Evolutionary conservation across 1,140 invertebrate genomes (phyloP), one percentile per base, ranked within the genome.

Genomic region (Theocolax elegans): DNA sequence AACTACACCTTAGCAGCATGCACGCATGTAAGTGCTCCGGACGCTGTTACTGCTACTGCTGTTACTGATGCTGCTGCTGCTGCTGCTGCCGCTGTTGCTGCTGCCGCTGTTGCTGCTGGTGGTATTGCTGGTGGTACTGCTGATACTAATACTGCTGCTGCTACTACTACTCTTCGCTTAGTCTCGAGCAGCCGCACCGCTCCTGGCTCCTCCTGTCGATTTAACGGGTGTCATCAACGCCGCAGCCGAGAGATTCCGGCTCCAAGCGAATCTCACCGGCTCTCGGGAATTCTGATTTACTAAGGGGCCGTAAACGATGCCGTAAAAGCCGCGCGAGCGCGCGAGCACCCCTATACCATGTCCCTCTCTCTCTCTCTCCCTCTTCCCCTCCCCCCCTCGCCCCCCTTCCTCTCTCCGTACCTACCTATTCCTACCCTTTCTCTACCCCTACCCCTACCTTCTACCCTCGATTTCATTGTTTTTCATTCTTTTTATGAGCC

Each of bases 181-280:
- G 12, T n/a, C 21, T 29, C 40, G 38, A n/a, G 35, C 17, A 17
- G 10, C 10, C 17, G 23, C 17, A 15, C 6, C 6, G 17, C 12
- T 6, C 9, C 7, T 8, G 19, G 54, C 53, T 38, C 4, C 54
- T 66, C 58, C 67, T 59, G 66, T 72, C 78, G 63, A 82, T 80
- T 85, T 85, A 85, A 84, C 81, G 82, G 81, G 81, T 83, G 81
- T 82, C 81, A 80, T 77, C 73, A 67, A 68, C 46, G 31, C 64
- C 40, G 15, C 13, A 4, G 13, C 29, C 7, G 31, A 17, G 15
- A 46, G 21, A 75, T 70, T 73, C 68, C 62, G 44, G 73, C 64
- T 49, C 67, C 31, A 51, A 17, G 42, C 51, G 46, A 66, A 59
- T 51, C 25, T 66, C 29, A 53, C 17, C 12, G 8, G 46, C 63